A percentile compares a stretch with the other conserved stretches of the same genome.
Conservation (phyloP, 2,888 invertebrate genomes). For the Flexamia atlantica region DNA sequence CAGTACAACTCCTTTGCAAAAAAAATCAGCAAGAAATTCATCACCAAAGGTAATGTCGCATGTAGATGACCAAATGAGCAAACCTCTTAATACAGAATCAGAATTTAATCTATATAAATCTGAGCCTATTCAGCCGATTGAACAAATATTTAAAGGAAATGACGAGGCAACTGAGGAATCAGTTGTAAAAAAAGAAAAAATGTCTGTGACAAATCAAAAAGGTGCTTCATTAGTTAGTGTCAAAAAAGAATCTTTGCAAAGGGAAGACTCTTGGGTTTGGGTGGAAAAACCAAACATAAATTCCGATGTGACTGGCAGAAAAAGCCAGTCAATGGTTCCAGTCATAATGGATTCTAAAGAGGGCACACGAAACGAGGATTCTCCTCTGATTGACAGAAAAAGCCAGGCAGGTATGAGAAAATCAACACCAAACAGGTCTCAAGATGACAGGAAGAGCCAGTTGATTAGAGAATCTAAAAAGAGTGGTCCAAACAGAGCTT, state of each 20-base stretch:
- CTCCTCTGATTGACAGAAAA: not conserved
- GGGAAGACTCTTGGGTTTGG: not conserved
- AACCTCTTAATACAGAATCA: not conserved
- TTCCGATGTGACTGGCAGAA: not conserved
- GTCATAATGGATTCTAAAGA: not conserved
- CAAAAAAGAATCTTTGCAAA: too few relatives aligned
- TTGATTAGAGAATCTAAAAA: not conserved
- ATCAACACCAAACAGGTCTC: not conserved
- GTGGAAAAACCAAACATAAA: not conserved
- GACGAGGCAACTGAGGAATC: not conserved
- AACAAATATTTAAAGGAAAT: not conserved
- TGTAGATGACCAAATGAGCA: not conserved
- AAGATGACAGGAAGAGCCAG: not conserved
- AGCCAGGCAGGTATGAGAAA: not conserved
- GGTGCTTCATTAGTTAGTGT: not conserved
- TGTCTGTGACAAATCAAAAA: not conserved
- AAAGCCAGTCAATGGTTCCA: not conserved
- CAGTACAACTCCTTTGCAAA: not conserved
- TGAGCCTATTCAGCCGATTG: not conserved
- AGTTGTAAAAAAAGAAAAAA: not conserved
- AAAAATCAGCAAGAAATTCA: not conserved
- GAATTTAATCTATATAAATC: not conserved
- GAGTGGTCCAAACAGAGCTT: not conserved
- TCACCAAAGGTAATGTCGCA: not conserved
- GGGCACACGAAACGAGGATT: not conserved